Conservation (phyloP, 23 tunicate genomes). For the Halocynthia aurantium region DNA sequence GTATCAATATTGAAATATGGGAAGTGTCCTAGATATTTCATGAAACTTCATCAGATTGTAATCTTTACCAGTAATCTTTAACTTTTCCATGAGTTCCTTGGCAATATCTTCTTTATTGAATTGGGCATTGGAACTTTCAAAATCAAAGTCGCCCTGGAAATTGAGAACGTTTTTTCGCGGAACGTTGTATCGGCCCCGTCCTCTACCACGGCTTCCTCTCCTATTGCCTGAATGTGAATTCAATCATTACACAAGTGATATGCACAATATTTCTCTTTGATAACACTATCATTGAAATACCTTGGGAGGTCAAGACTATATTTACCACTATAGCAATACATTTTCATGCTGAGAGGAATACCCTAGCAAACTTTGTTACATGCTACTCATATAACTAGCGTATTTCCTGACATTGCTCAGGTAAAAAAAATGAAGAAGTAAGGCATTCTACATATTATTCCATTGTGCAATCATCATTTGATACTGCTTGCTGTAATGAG, state of each 20-base stretch:
- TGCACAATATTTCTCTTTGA: too few species aligned
- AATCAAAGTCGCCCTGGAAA: slow-evolving; percentile 87
- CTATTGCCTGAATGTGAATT: slow-evolving; percentile 9
- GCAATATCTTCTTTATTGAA: slow-evolving; percentile 97
- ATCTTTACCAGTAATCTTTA: slow-evolving; percentile 52
- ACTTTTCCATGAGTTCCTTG: slow-evolving; percentile 66
- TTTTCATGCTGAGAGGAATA: too few species aligned
- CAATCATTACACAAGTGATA: too few species aligned
- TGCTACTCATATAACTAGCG: too few species aligned
- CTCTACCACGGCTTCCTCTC: slow-evolving; percentile 33
- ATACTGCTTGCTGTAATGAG: too few species aligned
- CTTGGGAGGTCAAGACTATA: too few species aligned
- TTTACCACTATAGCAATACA: too few species aligned
- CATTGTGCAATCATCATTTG: too few species aligned
- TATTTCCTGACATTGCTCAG: too few species aligned
- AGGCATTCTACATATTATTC: too few species aligned
- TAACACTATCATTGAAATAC: not conserved
- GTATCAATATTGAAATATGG: not conserved
- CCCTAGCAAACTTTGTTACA: too few species aligned
- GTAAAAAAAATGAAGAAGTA: too few species aligned
- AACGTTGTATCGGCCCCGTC: slow-evolving; percentile 50
- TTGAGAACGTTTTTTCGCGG: slow-evolving; percentile 63
- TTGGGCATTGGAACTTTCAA: slow-evolving; percentile 87
- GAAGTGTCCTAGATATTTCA: not conserved
- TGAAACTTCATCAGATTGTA: not conserved